phyloP scores from a whole-genome alignment of 2,888 invertebrate species.

The Neoascia interrupta region DNA sequence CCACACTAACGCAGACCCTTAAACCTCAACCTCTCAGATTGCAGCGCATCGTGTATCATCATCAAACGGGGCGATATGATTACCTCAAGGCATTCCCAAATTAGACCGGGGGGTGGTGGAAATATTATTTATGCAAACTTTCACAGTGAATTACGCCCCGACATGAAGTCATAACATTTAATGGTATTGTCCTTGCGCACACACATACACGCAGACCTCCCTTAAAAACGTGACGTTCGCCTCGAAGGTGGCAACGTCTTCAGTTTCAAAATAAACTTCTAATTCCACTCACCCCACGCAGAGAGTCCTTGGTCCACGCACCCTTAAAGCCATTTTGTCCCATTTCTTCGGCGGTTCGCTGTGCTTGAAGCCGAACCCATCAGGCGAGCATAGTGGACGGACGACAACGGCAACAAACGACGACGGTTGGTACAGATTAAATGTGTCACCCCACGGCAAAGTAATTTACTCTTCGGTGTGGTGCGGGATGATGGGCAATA shows the following conservation, averaged over 20 bases:
- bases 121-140: constrained; percentile 39
- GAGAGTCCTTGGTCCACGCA: constrained; percentile 6
- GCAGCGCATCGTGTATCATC: constrained; percentile 31
- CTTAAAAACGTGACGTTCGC: neutral
- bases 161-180: constrained; percentile 53
- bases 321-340: constrained; percentile 32
- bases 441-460: constrained; percentile 58
- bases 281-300: constrained; percentile 16
- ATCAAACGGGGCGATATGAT: constrained; percentile 22
- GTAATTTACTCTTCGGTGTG: constrained; percentile 56
- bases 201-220: constrained; percentile 4
- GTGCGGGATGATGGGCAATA: constrained; percentile 16
- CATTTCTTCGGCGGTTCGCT: constrained; percentile 17
- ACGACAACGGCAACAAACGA: too few species aligned
- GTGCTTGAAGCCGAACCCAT: constrained; percentile 41
- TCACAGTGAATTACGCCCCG: constrained; percentile 36
- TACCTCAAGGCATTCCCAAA: constrained; percentile 41
- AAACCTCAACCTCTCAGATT: neutral
- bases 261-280: constrained; percentile 43
- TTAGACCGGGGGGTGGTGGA: constrained; percentile 7
- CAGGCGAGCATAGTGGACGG: constrained; percentile 22
- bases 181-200: constrained; percentile 38
- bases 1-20: neutral
- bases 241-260: constrained; percentile 27
- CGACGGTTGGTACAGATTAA: constrained; percentile 47